Percentiles rank a stretch among this genome's conserved stretches.
Conservation (phyloP, 2,113 vertebrate genomes). For the Poeciliopsis retropinna region DNA sequence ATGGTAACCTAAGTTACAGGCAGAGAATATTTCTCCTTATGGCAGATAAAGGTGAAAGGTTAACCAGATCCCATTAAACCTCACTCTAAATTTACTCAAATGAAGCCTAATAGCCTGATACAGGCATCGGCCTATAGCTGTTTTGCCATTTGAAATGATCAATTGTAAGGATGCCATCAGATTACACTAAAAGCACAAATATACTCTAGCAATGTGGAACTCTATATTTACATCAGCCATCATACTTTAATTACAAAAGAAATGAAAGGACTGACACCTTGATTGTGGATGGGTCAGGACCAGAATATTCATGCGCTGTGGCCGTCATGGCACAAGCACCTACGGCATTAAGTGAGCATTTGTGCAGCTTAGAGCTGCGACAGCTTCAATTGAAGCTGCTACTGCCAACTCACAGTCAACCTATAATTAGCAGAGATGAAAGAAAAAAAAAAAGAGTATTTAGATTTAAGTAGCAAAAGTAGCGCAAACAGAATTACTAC, state of each 20-base stretch:
- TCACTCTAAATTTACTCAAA: slow-evolving; percentile 2
- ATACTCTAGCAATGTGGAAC: not conserved
- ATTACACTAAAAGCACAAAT: not conserved
- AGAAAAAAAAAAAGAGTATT: not conserved
- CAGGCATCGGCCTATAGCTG: not conserved
- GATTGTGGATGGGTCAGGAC: slow-evolving; percentile 32
- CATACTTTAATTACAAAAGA: slow-evolving; percentile 43
- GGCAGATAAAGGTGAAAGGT: not conserved
- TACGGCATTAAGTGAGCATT: slow-evolving; percentile 27
- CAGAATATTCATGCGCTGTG: slow-evolving; percentile 36
- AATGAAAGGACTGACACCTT: slow-evolving; percentile 37
- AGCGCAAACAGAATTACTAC: not conserved
- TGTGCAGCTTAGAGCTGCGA: not conserved
- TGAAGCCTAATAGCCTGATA: not conserved
- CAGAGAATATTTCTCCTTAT: not conserved
- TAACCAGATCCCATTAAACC: not conserved
- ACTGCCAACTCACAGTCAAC: slow-evolving; percentile 1
- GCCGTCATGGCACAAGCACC: slow-evolving; percentile 4
- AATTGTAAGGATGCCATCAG: not conserved
- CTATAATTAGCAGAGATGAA: not conserved
- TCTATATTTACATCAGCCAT: slow-evolving; percentile 37
- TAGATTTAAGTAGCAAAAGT: slow-evolving; percentile 12
- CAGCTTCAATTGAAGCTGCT: not conserved
- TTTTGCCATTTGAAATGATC: not conserved
- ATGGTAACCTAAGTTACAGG: no score